Base-by-base conservation (phyloP, 64 coral and sea anemone species). In the Pocillopora verrucosa region DNA sequence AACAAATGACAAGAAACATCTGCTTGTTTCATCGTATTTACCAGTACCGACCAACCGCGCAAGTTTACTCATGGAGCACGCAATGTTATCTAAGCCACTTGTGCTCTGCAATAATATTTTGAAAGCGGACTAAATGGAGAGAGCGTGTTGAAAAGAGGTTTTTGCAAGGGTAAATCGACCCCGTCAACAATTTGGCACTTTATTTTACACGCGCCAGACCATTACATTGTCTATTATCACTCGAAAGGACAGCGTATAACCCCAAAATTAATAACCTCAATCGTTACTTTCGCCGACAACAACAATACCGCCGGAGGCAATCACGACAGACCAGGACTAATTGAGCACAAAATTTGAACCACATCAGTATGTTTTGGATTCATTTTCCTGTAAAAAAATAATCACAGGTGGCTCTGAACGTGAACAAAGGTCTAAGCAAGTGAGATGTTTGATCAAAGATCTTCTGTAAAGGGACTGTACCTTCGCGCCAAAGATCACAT, bases 111-210 rank as follows among this genome's bases (percentile, higher is more conserved):
- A 85, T 14, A 85, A 85, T 85, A 85, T 85, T 85, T 85, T 85
- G 82, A 85, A 56, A 85, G 65, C 82, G 61, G 63, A 85, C 82
- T 72, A 72, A 72, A 22, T 57, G 36, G 65, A 38, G 38, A 72
- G 82, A 25, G 65, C 82, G 37, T 72, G 82, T 57, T 85, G 82
- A 85, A 85, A 85, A 85, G 82, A 22, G 64, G 63, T 30, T 72
- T 85, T 85, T 85, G 64, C 35, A 41, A 65, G 22, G 64, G 45
- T 85, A 72, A 72, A 72, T 85, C 64, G 63, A 68, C 64, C 72
- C 82, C 82, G 65, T 85, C 82, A 85, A 72, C 82, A 85, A 85
- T 85, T 72, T 85, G 82, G 65, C 82, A 85, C 82, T 72, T 41
- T 72, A 34, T 85, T 72, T 85, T 63, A 36, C 82, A 72, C 65